Base-by-base conservation (phyloP, 2,797 vertebrate species). In the Acrossocheilus wenchowensis region DNA sequence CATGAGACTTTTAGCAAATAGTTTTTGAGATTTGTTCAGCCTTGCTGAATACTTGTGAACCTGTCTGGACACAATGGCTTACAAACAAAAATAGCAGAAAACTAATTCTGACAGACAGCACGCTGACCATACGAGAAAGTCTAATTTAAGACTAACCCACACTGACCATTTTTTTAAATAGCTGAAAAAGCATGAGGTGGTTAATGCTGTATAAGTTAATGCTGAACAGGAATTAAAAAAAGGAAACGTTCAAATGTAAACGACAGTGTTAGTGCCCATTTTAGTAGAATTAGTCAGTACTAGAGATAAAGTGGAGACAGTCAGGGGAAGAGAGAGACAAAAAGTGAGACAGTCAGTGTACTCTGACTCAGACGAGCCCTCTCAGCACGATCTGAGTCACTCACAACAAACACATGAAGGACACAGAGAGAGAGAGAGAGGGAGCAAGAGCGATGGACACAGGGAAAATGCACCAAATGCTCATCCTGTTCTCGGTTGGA, bases 311-410 rank as follows among this genome's bases (percentile, higher is more conserved):
- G 41, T 52, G 6, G 84, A 79, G 60, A 45, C 68, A 86, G 82
- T 88, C 87, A 48, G 88, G 75, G 81, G 80, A 82, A 88, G 50
- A 50, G 45, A 52, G 78, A 79, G 89, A 89, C 89, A 78, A 91
- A 90, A 85, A 87, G 75, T 91, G 89, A 90, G 77, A 85, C 30
- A 79, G 91, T 91, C 92, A 92, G 91, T 88, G 85, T 89, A 87
- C 39, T 87, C 12, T 94, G 92, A 95, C 86, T 95, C 94, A 95
- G 91, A 91, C 79, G n/a, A 90, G 54, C 6, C 48, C 92, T 88
- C 92, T 93, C 92, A 94, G 93, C 93, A 91, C 87, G 88, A 91
- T 92, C 89, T 94, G 94, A 95, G 92, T 95, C 94, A 95, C 89
- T 95, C 93, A 94, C 89, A 93, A 74, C 86, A 91, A 91, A 88